phyloP scores from a whole-genome alignment of 2,888 invertebrate species.

The Gari tellinella region DNA sequence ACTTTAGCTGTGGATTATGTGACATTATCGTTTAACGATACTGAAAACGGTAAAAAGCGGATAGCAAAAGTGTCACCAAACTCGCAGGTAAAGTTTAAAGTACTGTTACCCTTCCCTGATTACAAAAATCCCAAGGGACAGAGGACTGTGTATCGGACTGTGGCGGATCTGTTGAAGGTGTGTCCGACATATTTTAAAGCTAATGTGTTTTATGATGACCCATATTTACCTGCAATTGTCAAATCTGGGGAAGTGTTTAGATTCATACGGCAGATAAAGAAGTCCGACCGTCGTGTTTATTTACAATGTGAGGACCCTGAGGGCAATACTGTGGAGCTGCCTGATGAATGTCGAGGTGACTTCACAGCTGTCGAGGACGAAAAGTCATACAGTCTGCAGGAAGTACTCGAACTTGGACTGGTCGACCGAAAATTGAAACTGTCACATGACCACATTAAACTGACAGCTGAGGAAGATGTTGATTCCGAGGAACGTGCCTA shows the following conservation, averaged over 20 bases:
- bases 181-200: constrained; percentile 76
- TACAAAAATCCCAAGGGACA: constrained; percentile 47
- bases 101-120: constrained; percentile 63
- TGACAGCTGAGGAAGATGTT: constrained; percentile 19
- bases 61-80: constrained; percentile 69
- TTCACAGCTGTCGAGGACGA: constrained; percentile 71
- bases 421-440: constrained; percentile 70
- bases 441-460: constrained; percentile 60
- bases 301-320: constrained; percentile 69
- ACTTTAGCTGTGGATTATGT: constrained; percentile 66
- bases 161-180: constrained; percentile 71
- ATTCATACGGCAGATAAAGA: constrained; percentile 64
- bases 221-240: constrained; percentile 74
- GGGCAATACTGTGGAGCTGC: constrained; percentile 67
- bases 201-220: constrained; percentile 71
- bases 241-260: constrained; percentile 71
- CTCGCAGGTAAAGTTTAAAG: constrained; percentile 67
- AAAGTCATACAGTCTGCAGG: constrained; percentile 66
- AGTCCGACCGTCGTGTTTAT: constrained; percentile 58
- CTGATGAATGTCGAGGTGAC: constrained; percentile 68
- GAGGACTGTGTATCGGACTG: constrained; percentile 63
- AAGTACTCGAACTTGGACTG: constrained; percentile 69
- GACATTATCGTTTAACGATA: constrained; percentile 67
- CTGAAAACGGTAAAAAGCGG: constrained; percentile 60
- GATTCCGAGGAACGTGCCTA: constrained; percentile 38